Conservation (phyloP, 2,797 vertebrate species). For the Chelon auratus region DNA sequence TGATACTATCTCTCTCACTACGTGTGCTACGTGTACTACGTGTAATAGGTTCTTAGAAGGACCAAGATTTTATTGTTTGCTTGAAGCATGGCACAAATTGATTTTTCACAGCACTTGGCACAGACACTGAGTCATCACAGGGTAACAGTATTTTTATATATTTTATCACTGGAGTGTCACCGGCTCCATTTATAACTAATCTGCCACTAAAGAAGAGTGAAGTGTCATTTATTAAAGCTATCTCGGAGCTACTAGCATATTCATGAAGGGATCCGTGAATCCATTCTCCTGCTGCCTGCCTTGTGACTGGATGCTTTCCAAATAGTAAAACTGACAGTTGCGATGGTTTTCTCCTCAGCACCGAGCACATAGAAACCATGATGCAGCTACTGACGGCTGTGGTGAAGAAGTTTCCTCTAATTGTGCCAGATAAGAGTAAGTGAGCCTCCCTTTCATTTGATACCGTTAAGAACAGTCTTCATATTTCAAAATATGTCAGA, state of each 20-base stretch:
- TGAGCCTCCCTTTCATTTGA: neutral
- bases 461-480: neutral
- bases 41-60: neutral
- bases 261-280: neutral
- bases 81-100: neutral
- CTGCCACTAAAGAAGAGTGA: neutral
- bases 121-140: constrained; percentile 2
- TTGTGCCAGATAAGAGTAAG: constrained; percentile 94
- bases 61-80: neutral
- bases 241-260: neutral
- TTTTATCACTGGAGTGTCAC: neutral
- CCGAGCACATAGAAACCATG: constrained; percentile 92
- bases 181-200: constrained; percentile 3
- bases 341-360: constrained; percentile 78
- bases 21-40: no score
- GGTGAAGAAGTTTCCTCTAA: constrained; percentile 95
- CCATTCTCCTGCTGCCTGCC: neutral
- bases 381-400: constrained; percentile 94
- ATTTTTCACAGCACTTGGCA: neutral
- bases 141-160: neutral
- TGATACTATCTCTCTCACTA: neutral
- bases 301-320: constrained; percentile 1
- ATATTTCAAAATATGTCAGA: neutral
- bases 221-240: constrained; percentile 8
- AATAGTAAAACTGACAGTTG: constrained; percentile 21